phyloP scores from a whole-genome alignment of 1,140 invertebrate species.

The Lordiphosa stackelbergi region DNA sequence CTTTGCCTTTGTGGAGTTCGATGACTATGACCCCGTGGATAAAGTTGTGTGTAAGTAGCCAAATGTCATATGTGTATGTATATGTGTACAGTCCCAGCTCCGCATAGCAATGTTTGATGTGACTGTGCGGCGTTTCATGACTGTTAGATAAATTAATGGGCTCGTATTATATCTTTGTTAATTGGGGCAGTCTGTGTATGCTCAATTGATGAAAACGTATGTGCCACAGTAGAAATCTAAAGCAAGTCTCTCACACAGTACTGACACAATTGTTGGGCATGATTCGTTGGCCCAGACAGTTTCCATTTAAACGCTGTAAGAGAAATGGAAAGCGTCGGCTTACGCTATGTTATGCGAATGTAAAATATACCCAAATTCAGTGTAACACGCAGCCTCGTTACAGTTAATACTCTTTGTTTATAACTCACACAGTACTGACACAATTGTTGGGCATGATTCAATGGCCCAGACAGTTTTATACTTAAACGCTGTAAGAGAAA shows the following conservation, averaged over 20 bases:
- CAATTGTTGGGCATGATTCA: conserved; percentile 34
- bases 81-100: conserved; percentile 63
- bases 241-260: conserved; percentile 31
- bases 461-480: conserved; percentile 16
- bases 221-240: conserved; percentile 27
- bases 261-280: conserved; percentile 50
- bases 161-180: conserved; percentile 71
- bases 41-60: conserved; percentile 88
- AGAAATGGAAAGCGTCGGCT: conserved; percentile 62
- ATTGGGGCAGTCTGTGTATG: conserved; percentile 26
- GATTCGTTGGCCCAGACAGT: conserved; percentile 10
- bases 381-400: conserved; percentile 72
- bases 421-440: conserved; percentile 52
- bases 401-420: conserved; percentile 12
- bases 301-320: conserved; percentile 79
- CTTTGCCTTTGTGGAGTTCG: conserved; percentile 97
- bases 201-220: conserved; percentile 68
- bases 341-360: conserved; percentile 73
- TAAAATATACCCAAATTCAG: conserved; percentile 33
- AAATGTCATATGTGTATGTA: not conserved
- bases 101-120: conserved; percentile 62
- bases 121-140: conserved; percentile 70
- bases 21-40: conserved; percentile 97
- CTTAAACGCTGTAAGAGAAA: conserved; percentile 80
- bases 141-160: conserved; percentile 54